A percentile compares a stretch with the other conserved stretches of the same genome.
Evolutionary conservation across 2,888 invertebrate genomes (phyloP).

Genomic region (Drosophila heteroneura): DNA sequence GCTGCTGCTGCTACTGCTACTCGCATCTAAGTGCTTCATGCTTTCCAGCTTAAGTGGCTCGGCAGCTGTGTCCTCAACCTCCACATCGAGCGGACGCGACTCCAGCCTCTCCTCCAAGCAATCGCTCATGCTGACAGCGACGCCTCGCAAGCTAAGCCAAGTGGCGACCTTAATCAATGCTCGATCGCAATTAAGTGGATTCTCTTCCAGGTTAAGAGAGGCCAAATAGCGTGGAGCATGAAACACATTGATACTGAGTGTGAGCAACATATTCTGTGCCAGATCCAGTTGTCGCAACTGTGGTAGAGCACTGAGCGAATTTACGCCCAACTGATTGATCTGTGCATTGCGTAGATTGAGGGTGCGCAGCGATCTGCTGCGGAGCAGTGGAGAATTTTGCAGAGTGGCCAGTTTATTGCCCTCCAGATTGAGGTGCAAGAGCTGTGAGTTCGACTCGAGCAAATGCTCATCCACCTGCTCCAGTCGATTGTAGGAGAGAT

Average conservation of each 20-base stretch:
- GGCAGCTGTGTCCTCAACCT: neutral
- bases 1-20: slow-evolving; percentile 4
- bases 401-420: slow-evolving; percentile 88
- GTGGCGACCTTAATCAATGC: slow-evolving; percentile 77
- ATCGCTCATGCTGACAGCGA: slow-evolving; percentile 68
- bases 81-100: slow-evolving; percentile 26
- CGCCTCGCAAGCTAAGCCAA: slow-evolving; percentile 64
- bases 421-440: slow-evolving; percentile 87
- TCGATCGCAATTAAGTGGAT: slow-evolving; percentile 87
- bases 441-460: slow-evolving; percentile 87
- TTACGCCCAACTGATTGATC: slow-evolving; percentile 86
- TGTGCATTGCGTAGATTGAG: slow-evolving; percentile 88
- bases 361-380: slow-evolving; percentile 87
- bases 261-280: slow-evolving; percentile 88
- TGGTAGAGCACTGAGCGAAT: slow-evolving; percentile 87
- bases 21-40: slow-evolving; percentile 61
- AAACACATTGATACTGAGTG: slow-evolving; percentile 86
- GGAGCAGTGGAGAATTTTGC: slow-evolving; percentile 87
- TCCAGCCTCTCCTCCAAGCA: slow-evolving; percentile 61
- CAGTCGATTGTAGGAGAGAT: slow-evolving; percentile 88
- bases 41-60: slow-evolving; percentile 72
- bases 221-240: slow-evolving; percentile 86
- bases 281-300: slow-evolving; percentile 87
- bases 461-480: slow-evolving; percentile 86
- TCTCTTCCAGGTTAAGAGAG: slow-evolving; percentile 86